phyloP scores from a whole-genome alignment of 2,888 invertebrate genomes.

The Tromatobia lineatoria region DNA sequence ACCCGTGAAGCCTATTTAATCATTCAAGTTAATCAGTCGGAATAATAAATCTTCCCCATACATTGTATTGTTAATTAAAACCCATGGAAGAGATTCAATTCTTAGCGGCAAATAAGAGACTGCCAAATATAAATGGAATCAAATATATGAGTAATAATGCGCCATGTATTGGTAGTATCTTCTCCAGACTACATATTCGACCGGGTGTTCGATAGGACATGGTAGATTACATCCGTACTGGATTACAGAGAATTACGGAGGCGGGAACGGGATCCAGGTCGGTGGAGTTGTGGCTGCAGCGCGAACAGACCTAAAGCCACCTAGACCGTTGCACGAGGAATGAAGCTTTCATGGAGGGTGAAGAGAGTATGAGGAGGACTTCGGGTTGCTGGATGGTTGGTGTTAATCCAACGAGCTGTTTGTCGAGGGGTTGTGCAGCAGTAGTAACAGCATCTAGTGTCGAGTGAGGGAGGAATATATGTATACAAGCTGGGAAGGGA shows the following conservation, averaged over 20 bases:
- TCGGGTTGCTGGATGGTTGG: constrained; percentile 62
- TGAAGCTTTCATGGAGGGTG: constrained; percentile 40
- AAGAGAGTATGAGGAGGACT: constrained; percentile 21
- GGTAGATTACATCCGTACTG: constrained; percentile 65
- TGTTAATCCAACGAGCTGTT: constrained; percentile 70
- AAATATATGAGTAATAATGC: background rate
- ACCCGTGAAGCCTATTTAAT: too few species aligned
- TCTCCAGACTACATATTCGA: background rate
- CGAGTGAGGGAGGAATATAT: constrained; percentile 38
- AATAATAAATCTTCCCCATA: too few species aligned
- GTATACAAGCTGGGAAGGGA: constrained; percentile 58
- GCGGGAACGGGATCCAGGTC: constrained; percentile 37
- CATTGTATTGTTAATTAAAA: too few species aligned
- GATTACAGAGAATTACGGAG: constrained; percentile 67
- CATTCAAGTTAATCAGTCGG: too few species aligned
- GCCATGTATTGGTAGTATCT: background rate
- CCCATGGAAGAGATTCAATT: background rate
- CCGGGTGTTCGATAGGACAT: constrained; percentile 24
- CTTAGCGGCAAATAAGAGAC: background rate
- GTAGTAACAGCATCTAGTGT: constrained; percentile 49
- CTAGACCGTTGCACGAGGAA: constrained; percentile 30
- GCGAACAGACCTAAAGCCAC: constrained; percentile 63
- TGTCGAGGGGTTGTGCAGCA: constrained; percentile 68
- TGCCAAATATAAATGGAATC: background rate
- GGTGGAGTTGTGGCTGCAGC: constrained; percentile 46